A percentile compares a stretch with the other conserved stretches of the same genome.
Evolutionary conservation across 2,888 invertebrate genomes (phyloP).

Genomic region (Drosophila austrosaltans): DNA sequence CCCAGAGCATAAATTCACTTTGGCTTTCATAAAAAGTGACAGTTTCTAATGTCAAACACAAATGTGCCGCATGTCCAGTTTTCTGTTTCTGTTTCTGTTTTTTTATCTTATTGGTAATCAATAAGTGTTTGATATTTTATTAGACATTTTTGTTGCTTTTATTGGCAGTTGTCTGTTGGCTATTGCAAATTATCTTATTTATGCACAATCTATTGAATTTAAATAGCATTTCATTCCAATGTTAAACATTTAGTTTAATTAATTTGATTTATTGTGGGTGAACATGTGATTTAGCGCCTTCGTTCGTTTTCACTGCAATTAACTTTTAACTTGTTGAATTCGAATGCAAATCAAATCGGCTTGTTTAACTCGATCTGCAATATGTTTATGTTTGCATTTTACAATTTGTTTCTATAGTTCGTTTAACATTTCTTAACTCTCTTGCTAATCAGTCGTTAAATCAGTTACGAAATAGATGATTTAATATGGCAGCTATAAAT

Average conservation of each 20-base stretch:
- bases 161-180: constrained; percentile 39
- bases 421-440: neutral
- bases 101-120: constrained; percentile 48
- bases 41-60: constrained; percentile 69
- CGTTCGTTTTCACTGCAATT: constrained; percentile 5
- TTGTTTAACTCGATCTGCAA: neutral
- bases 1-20: constrained; percentile 55
- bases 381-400: constrained; percentile 2
- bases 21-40: constrained; percentile 55
- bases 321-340: constrained; percentile 40
- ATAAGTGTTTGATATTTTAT: constrained; percentile 54
- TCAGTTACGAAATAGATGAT: neutral
- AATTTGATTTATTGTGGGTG: constrained; percentile 69
- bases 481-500: too few species aligned
- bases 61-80: constrained; percentile 43
- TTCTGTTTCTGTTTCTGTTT: constrained; percentile 32
- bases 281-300: constrained; percentile 42
- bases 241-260: constrained; percentile 66
- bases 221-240: constrained; percentile 61
- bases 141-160: constrained; percentile 59
- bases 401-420: neutral
- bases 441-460: neutral
- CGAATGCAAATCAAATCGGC: constrained; percentile 32
- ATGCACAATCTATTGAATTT: constrained; percentile 36
- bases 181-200: constrained; percentile 65